Evolutionary conservation across 2,113 vertebrate species (phyloP).

Genomic region (Dasyornis broadbenti): DNA sequence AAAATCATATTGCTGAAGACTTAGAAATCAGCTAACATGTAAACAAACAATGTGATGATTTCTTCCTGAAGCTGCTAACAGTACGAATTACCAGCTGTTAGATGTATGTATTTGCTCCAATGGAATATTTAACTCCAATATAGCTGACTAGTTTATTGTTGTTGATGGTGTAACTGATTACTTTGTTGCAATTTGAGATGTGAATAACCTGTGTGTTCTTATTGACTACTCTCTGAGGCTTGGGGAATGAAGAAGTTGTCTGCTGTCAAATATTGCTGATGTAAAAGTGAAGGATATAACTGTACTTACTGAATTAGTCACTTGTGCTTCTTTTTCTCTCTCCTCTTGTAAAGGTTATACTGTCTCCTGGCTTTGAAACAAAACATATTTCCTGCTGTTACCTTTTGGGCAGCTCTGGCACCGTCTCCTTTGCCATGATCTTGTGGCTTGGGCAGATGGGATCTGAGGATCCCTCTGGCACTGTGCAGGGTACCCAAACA

Average conservation of each 20-base stretch:
- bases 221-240: not conserved
- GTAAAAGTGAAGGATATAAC: not conserved
- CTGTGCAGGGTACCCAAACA: not conserved
- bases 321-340: not conserved
- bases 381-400: not conserved
- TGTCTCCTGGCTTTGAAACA: not conserved
- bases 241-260: not conserved
- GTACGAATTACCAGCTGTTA: constrained; percentile 17
- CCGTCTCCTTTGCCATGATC: not conserved
- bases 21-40: not conserved
- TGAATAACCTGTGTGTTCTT: not conserved
- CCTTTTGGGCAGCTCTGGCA: not conserved
- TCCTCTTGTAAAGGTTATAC: not conserved
- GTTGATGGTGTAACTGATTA: not conserved
- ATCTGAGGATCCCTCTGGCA: not conserved
- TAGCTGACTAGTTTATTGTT: constrained; percentile 9
- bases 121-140: not conserved
- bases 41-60: not conserved
- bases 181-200: not conserved
- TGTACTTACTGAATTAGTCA: not conserved
- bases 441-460: not conserved
- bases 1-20: not conserved
- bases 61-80: not conserved
- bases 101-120: not conserved
- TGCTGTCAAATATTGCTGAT: not conserved